Evolutionary conservation across 2,797 vertebrate genomes (phyloP).

Genomic region (Hoplostethus mediterraneus): DNA sequence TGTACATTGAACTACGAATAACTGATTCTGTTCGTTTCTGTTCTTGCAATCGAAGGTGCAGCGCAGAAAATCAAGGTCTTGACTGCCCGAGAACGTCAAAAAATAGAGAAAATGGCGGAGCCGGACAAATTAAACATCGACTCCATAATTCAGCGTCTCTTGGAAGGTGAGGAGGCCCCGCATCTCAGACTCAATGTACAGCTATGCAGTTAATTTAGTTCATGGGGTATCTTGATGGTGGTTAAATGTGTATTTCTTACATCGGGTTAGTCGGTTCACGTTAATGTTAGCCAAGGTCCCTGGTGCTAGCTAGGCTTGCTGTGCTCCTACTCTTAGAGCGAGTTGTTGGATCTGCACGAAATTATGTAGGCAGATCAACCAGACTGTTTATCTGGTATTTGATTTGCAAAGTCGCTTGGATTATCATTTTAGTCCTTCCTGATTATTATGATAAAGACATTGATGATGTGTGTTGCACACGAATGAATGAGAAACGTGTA

Average conservation of each 20-base stretch:
- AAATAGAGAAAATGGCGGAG: slow-evolving; percentile 89
- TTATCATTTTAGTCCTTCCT: background rate
- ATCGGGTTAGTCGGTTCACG: slow-evolving; percentile 12
- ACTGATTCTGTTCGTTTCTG: slow-evolving; percentile 23
- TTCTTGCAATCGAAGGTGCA: slow-evolving; percentile 54
- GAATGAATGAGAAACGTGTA: background rate
- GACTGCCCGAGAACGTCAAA: slow-evolving; percentile 79
- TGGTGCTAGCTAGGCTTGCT: slow-evolving; percentile 21
- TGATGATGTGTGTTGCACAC: accelerated
- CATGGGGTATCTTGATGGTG: background rate
- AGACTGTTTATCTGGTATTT: background rate
- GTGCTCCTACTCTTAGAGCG: background rate
- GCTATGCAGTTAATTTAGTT: accelerated
- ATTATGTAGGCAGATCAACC: background rate
- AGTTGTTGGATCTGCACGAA: slow-evolving; percentile 30
- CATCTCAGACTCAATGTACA: background rate
- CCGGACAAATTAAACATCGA: slow-evolving; percentile 92
- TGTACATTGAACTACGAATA: background rate
- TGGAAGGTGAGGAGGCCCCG: slow-evolving; percentile 83
- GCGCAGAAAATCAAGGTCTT: slow-evolving; percentile 71
- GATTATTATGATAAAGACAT: background rate
- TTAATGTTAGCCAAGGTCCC: slow-evolving; percentile 10
- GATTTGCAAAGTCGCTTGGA: background rate
- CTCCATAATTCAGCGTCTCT: slow-evolving; percentile 89
- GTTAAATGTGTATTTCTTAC: slow-evolving; percentile 14